These are phyloP conservation scores for Pimephales promelas DNA, from an alignment of 2,113 vertebrate species.

Conservation along the genomic window DNA sequence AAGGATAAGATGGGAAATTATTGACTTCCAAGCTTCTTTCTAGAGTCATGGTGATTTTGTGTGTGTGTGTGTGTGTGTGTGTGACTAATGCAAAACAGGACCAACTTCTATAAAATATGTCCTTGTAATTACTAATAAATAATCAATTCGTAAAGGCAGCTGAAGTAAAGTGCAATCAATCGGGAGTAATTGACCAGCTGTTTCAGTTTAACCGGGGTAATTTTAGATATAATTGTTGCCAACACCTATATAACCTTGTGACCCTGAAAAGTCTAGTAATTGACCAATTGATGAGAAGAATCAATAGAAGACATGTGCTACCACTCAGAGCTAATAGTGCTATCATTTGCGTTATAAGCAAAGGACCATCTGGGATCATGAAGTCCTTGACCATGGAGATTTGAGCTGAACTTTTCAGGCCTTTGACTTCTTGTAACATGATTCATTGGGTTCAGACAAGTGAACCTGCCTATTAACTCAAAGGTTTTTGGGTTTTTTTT, in stretches of 20 bases:
- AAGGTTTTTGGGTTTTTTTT: background rate
- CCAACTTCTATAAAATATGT: slow-evolving; percentile 10
- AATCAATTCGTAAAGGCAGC: slow-evolving; percentile 51
- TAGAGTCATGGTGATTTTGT: background rate
- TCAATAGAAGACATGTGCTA: slow-evolving; percentile 63
- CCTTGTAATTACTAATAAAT: slow-evolving; percentile 54
- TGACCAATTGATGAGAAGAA: slow-evolving; percentile 56
- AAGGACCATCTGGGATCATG: slow-evolving; percentile 55
- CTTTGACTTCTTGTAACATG: slow-evolving; percentile 42
- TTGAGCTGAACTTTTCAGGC: slow-evolving; percentile 39
- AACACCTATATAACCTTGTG: slow-evolving; percentile 55
- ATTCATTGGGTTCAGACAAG: slow-evolving; percentile 35
- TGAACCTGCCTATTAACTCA: slow-evolving; percentile 19
- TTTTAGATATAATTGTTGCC: slow-evolving; percentile 60
- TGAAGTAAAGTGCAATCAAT: slow-evolving; percentile 54
- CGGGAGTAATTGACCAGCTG: slow-evolving; percentile 60
- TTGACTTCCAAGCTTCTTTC: slow-evolving; percentile 10
- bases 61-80: background rate
- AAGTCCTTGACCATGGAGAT: slow-evolving; percentile 50
- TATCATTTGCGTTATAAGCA: slow-evolving; percentile 44
- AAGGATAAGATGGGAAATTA: background rate
- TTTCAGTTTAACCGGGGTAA: slow-evolving; percentile 58
- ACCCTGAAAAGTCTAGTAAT: slow-evolving; percentile 57
- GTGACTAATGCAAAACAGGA: slow-evolving; percentile 33
- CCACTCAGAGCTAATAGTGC: slow-evolving; percentile 55